These are phyloP conservation scores for Scaptodrosophila latifasciaeformis DNA, from an alignment of 2,888 invertebrate species.

Conservation along the genomic window DNA sequence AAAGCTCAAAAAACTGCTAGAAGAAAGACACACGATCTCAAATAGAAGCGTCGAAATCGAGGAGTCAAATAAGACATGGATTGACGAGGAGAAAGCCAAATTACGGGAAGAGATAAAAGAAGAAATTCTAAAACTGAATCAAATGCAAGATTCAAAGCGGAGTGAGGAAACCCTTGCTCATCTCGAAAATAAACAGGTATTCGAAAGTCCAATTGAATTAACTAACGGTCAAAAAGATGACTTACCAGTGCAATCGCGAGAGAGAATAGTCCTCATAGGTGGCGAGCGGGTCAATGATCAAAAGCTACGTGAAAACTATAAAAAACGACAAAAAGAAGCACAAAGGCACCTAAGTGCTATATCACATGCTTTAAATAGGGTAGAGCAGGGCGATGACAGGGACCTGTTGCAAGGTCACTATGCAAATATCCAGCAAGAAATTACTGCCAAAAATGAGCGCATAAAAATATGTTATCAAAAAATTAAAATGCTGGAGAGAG, in stretches of 20 bases:
- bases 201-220: no score
- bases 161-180: no score
- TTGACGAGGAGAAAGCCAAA: constrained; percentile 75
- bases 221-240: constrained; percentile 22
- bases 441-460: constrained; percentile 82
- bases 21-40: constrained; percentile 48
- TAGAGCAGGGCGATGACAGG: constrained; percentile 81
- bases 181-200: no score
- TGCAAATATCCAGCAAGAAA: constrained; percentile 85
- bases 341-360: constrained; percentile 80
- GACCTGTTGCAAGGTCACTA: constrained; percentile 84
- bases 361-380: constrained; percentile 78
- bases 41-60: no score
- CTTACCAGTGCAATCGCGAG: constrained; percentile 65
- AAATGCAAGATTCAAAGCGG: neutral
- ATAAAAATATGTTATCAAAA: constrained; percentile 81
- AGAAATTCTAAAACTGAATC: constrained; percentile 38
- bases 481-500: constrained; percentile 81
- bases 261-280: constrained; percentile 80
- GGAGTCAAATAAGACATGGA: constrained; percentile 43
- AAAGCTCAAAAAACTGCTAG: constrained; percentile 76
- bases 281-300: constrained; percentile 85
- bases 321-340: constrained; percentile 81
- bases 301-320: constrained; percentile 82
- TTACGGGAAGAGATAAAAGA: constrained; percentile 64